These are phyloP conservation scores for Platysternon megacephalum DNA, from an alignment of 2,113 vertebrate species.

Conservation along the genomic window DNA sequence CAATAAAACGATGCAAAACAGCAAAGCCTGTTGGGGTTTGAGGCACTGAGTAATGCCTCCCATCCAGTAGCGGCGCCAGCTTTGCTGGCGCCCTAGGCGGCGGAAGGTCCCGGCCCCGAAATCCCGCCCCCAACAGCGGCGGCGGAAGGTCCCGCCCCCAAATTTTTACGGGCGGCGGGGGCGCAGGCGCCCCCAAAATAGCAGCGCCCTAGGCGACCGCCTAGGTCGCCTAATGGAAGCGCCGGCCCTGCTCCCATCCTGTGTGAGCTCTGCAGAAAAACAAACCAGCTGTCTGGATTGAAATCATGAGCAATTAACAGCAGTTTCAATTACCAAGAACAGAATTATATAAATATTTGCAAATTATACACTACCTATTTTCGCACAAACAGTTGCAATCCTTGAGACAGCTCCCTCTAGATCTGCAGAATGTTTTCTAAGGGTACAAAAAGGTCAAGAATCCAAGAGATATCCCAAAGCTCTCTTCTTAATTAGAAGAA, in stretches of 20 bases:
- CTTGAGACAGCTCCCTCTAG: neutral
- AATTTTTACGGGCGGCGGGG: too few relatives aligned
- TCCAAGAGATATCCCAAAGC: slow-evolving; percentile 31
- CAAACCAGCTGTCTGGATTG: slow-evolving; percentile 60
- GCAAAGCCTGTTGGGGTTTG: slow-evolving; percentile 4
- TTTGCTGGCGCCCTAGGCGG: too few relatives aligned
- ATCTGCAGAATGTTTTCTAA: neutral
- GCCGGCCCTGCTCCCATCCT: slow-evolving; percentile 43
- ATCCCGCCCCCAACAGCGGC: too few relatives aligned
- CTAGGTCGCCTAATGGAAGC: too few relatives aligned
- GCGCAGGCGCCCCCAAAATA: too few relatives aligned
- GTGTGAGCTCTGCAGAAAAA: slow-evolving; percentile 16
- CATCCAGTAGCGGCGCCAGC: too few relatives aligned
- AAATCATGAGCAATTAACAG: slow-evolving; percentile 59
- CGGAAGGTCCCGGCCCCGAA: too few relatives aligned
- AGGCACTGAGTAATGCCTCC: slow-evolving; percentile 28
- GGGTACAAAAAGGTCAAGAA: slow-evolving; percentile 23
- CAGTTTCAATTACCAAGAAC: slow-evolving; percentile 38
- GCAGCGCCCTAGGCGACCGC: too few relatives aligned
- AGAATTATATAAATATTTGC: slow-evolving; percentile 51
- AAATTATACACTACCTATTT: slow-evolving; percentile 42
- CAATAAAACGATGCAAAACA: slow-evolving; percentile 23
- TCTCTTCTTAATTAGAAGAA: slow-evolving; percentile 43
- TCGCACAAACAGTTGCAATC: neutral
- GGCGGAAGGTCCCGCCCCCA: too few relatives aligned